Evolutionary conservation across 2,113 vertebrate species (phyloP).

Genomic region (Siphamia tubifer): DNA sequence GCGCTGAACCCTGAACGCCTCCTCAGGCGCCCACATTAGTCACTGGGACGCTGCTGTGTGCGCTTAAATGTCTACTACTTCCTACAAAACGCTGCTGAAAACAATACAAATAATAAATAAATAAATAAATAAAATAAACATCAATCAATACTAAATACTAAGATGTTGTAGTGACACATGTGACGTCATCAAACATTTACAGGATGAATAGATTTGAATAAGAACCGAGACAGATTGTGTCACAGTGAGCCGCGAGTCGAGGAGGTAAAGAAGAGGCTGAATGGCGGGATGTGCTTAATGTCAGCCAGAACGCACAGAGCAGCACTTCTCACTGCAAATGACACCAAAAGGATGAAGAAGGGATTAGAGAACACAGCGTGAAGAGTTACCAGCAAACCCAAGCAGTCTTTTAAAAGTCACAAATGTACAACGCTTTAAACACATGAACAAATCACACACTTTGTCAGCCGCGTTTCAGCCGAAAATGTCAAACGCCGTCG

Average conservation of each 20-base stretch:
- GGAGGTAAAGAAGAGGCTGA: constrained; percentile 63
- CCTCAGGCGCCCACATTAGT: background rate
- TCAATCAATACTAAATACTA: too few relatives aligned
- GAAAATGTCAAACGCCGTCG: constrained; percentile 42
- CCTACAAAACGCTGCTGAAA: too few relatives aligned
- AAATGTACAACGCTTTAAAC: constrained; percentile 36
- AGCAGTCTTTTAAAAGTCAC: constrained; percentile 33
- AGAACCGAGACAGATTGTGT: constrained; percentile 67
- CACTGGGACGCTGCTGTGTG: background rate
- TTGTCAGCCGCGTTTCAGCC: constrained; percentile 2
- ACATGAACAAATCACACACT: constrained; percentile 8
- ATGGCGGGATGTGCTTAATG: constrained; percentile 71
- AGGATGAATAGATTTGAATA: constrained; percentile 37
- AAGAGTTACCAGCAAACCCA: constrained; percentile 35
- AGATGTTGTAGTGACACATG: too few relatives aligned
- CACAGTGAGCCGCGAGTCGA: constrained; percentile 59
- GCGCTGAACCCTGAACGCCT: background rate
- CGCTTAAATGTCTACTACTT: too few relatives aligned
- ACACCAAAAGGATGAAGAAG: constrained; percentile 63
- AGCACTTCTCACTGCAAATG: constrained; percentile 65
- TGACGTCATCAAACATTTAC: constrained; percentile 48
- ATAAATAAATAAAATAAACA: too few relatives aligned
- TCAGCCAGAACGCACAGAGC: constrained; percentile 69
- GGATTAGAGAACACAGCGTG: constrained; percentile 63
- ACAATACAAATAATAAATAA: too few relatives aligned